phyloP scores from a whole-genome alignment of 1,140 invertebrate genomes.

The Hylaeus volcanicus region DNA sequence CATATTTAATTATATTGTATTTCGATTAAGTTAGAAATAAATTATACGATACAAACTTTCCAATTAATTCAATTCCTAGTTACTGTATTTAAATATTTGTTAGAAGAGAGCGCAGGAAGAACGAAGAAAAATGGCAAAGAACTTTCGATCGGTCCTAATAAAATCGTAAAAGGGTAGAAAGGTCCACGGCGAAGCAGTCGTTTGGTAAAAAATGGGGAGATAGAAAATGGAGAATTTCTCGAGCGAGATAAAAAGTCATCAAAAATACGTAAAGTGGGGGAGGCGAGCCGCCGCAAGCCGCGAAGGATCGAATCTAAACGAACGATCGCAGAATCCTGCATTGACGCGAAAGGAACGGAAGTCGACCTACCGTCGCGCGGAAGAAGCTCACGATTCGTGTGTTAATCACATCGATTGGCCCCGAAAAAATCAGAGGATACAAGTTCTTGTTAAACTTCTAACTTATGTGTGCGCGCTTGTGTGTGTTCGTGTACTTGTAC shows the following conservation, averaged over 20 bases:
- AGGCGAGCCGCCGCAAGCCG: background rate
- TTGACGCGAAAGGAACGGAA: conserved; percentile 18
- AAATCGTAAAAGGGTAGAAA: background rate
- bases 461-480: background rate
- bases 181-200: background rate
- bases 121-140: too few species aligned
- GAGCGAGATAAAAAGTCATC: conserved; percentile 7
- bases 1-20: too few species aligned
- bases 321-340: background rate
- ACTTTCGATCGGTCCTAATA: too few species aligned
- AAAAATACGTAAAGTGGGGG: background rate
- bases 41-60: too few species aligned
- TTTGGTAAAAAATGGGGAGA: background rate
- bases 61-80: too few species aligned
- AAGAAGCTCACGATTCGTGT: conserved; percentile 24
- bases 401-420: conserved; percentile 63
- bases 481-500: background rate
- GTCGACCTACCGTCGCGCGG: conserved; percentile 12
- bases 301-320: background rate
- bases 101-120: too few species aligned
- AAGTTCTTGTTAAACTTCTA: conserved; percentile 38
- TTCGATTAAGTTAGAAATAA: too few species aligned
- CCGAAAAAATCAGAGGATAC: conserved; percentile 69
- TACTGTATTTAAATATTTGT: too few species aligned
- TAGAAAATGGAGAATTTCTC: conserved; percentile 3